phyloP scores from a whole-genome alignment of 2,113 vertebrate species.

The Thamnaconus septentrionalis region DNA sequence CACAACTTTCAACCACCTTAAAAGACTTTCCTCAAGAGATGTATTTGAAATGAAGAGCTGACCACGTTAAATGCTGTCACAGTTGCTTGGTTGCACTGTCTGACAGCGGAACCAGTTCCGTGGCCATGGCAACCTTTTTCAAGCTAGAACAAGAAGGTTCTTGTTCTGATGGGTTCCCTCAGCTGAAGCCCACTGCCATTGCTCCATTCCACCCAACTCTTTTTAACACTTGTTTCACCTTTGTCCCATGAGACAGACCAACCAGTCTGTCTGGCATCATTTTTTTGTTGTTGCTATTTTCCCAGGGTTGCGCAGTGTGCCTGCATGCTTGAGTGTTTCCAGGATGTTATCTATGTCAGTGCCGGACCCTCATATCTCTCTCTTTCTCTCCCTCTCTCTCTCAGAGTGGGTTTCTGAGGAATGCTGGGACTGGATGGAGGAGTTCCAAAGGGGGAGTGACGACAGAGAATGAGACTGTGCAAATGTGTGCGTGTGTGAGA shows the following conservation, averaged over 20 bases:
- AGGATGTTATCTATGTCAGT: slow-evolving; percentile 75
- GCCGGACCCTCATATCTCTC: slow-evolving; percentile 50
- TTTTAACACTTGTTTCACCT: slow-evolving; percentile 4
- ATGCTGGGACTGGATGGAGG: slow-evolving; percentile 75
- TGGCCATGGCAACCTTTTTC: slow-evolving; percentile 53
- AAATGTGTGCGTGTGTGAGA: neutral
- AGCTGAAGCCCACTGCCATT: slow-evolving; percentile 22
- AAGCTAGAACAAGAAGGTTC: slow-evolving; percentile 64
- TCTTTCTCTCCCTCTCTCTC: slow-evolving; percentile 14
- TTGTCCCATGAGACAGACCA: neutral
- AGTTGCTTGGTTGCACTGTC: neutral
- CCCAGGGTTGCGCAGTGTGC: slow-evolving; percentile 52
- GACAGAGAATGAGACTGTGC: slow-evolving; percentile 3
- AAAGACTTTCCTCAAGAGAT: too few species aligned
- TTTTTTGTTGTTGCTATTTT: slow-evolving; percentile 10
- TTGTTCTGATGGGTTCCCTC: slow-evolving; percentile 53
- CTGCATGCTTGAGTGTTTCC: slow-evolving; percentile 70
- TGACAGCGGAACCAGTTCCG: slow-evolving; percentile 25
- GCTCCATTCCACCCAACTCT: slow-evolving; percentile 32
- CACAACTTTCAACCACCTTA: too few species aligned
- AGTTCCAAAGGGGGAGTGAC: slow-evolving; percentile 79
- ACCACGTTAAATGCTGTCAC: neutral
- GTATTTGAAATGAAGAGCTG: neutral
- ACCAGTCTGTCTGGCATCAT: too few species aligned
- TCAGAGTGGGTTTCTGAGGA: slow-evolving; percentile 74